Evolutionary conservation across 2,113 vertebrate species (phyloP).

Genomic region (Amphilophus citrinellus): DNA sequence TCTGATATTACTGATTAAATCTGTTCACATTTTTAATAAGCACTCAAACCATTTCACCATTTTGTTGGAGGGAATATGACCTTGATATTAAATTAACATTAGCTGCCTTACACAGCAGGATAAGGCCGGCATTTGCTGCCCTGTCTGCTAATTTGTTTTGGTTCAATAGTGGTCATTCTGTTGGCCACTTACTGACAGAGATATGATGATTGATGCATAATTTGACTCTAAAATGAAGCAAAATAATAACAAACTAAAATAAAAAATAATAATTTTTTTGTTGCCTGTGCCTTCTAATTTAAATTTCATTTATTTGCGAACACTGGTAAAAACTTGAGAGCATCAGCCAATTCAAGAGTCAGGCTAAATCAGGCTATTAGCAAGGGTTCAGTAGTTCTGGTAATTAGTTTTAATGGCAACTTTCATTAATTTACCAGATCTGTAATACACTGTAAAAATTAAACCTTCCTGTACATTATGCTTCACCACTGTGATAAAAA

Average conservation of each 20-base stretch:
- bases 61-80: conserved; percentile 12
- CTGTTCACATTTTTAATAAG: conserved; percentile 34
- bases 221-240: background rate
- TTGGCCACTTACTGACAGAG: background rate
- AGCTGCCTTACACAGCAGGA: background rate
- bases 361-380: background rate
- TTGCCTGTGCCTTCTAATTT: background rate
- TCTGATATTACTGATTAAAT: conserved; percentile 30
- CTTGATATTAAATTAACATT: conserved; percentile 29
- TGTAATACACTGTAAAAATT: background rate
- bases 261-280: background rate
- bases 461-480: background rate
- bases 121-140: background rate
- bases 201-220: background rate
- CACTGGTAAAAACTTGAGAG: background rate
- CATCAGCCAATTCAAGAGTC: background rate
- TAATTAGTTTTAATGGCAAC: background rate
- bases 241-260: background rate
- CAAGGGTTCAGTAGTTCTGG: background rate
- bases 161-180: background rate
- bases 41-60: conserved; percentile 23
- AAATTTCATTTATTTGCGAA: background rate
- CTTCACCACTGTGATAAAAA: background rate
- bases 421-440: background rate
- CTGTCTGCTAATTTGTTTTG: conserved; percentile 21